These are phyloP conservation scores for Pachyrhynchus sulphureomaculatus DNA, from an alignment of 1,140 invertebrate species.

Conservation along the genomic window DNA sequence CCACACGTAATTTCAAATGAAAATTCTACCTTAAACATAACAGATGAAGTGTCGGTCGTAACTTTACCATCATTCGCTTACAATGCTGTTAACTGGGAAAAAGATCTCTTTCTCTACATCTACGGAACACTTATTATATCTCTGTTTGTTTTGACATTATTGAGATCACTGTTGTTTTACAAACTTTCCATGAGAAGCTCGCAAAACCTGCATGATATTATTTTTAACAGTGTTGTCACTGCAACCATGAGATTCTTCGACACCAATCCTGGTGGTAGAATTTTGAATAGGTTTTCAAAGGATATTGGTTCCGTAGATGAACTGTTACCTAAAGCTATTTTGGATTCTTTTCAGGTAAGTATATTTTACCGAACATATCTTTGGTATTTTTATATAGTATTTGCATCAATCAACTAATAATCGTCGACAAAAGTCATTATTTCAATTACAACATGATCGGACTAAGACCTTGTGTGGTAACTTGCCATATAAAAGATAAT, in stretches of 20 bases:
- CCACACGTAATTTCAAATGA: neutral
- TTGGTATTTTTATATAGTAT: too few species aligned
- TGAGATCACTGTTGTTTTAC: conserved; percentile 63
- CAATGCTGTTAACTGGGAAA: conserved; percentile 17
- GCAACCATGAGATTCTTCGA: conserved; percentile 83
- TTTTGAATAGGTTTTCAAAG: conserved; percentile 50
- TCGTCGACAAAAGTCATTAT: too few species aligned
- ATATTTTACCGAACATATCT: too few species aligned
- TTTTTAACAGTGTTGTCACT: conserved; percentile 63
- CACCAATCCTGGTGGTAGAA: conserved; percentile 69
- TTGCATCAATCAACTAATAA: too few species aligned
- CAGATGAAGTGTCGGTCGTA: neutral
- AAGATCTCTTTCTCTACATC: conserved; percentile 50
- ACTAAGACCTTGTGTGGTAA: too few species aligned
- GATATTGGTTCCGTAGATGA: conserved; percentile 67
- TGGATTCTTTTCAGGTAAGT: conserved; percentile 64
- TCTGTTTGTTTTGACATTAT: conserved; percentile 55
- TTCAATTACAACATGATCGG: too few species aligned
- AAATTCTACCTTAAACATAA: neutral
- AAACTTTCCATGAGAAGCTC: conserved; percentile 65
- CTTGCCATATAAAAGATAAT: too few species aligned
- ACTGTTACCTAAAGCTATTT: conserved; percentile 61
- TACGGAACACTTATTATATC: conserved; percentile 55
- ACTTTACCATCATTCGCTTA: neutral
- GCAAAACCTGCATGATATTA: conserved; percentile 65